Evolutionary conservation across 2,113 vertebrate species (phyloP), one percentile per base, ranked within the genome.

Genomic region (Fulmarus glacialis): DNA sequence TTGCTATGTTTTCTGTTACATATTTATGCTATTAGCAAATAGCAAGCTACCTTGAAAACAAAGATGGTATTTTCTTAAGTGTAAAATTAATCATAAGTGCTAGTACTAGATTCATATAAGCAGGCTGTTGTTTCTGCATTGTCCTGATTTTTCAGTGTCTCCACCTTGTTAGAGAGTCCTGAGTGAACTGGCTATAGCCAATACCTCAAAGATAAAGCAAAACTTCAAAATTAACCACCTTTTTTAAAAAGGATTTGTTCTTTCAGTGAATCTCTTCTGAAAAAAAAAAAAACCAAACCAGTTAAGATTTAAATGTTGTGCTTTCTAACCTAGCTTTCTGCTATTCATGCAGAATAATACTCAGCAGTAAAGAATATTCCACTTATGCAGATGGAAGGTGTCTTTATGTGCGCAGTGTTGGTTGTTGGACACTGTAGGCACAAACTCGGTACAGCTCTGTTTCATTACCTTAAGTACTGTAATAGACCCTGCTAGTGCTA

Each of bases 161-260:
- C 32, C 1, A 0, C 2, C 1, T 47, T 47, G 5, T 56, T 66
- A 53, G 11, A 29, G 18, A 68, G 26, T 77, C 53, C 30, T 3
- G 8, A 53, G 19, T 21, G 36, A 83, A 45, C 36, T 42, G 60
- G 9, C 36, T 52, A 2, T 9, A 75, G 56, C 34, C 4, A 7
- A 53, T 72, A 70, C 9, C 11, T 53, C 36, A 55, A 42, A 56
- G n/a, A 40, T 43, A 52, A 68, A 82, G 21, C 34, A 85, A 52
- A 74, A n/a, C 22, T 56, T 77, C 48, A 82, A n/a, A 91, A 87
- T 59, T 27, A 74, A 40, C 20, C 3, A 14, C 13, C 2, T 66
- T 58, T 59, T 40, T 32, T 7, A 3, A 23, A 60, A 70, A 34
- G 0, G 2, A 43, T 45, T 71, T 68, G 19, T 45, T 85, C 14